Evolutionary conservation across 2,888 invertebrate genomes (phyloP), one percentile per base, ranked within the genome.

Genomic region (Ellobium chinense): DNA sequence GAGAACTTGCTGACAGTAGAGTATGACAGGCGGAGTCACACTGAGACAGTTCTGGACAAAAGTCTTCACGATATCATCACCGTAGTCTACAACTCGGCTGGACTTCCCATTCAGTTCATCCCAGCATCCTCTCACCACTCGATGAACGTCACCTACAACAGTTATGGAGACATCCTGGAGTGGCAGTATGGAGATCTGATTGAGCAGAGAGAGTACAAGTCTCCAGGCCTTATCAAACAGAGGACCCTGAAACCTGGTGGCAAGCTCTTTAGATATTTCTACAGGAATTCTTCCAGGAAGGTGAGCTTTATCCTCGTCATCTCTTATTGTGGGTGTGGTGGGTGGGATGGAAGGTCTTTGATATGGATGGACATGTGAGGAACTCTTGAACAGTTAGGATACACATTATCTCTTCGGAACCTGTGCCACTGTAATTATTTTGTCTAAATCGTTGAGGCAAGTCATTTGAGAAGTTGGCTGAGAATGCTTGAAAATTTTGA

Each of bases 1-100:
- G 97, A 97, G 91, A 97, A 97, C 91, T 94, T 98, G 4, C 94
- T 98, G 3, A 97, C 97, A 0, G 94, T 98, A 31, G 98, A 98
- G 92, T 98, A 98, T 91, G 97, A 98, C 91, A 97, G 98, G 91
- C 96, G 96, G 83, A 96, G 96, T 63, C 97, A 97, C 86, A 96
- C 96, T 58, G 98, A 98, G 93, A 97, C 96, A 0, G 96, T 98
- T 92, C 97, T 97, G 90, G 97, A 98, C 92, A 95, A 96, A 84
- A 96, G 97, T 83, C 95, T 96, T 83, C 95, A 95, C 82, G 96
- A 97, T 21, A 94, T 99, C 39, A 94, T 99, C 82, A 96, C 96
- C 0, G 96, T 98, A 70, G 95, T 96, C 24, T 98, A 97, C 91
- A 97, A 98, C 93, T 96, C 96, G 46, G 96, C 97, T 60, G 98